Conservation (phyloP, 2,113 vertebrate genomes). For the Pleuronectes platessa region DNA sequence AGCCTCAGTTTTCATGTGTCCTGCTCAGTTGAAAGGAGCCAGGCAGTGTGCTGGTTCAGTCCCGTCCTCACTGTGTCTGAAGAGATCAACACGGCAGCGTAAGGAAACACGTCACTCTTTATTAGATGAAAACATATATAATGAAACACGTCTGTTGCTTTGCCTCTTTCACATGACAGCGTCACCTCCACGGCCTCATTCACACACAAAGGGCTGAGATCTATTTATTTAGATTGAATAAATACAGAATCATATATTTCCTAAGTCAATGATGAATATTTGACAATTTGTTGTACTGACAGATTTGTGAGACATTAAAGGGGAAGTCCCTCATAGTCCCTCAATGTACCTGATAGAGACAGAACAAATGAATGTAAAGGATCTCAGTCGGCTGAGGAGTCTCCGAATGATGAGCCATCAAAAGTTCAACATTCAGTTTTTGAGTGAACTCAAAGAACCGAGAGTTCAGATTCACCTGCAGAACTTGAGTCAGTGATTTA, state of each 20-base stretch:
- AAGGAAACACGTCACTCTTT: conserved; percentile 68
- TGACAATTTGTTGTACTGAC: no score
- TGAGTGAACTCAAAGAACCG: no score
- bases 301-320: no score
- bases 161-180: conserved; percentile 6
- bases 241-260: no score
- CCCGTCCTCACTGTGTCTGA: background rate
- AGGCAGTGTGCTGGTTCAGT: no score
- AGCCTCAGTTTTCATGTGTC: background rate
- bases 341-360: no score
- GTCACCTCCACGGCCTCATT: conserved; percentile 12
- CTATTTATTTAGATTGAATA: background rate
- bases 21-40: background rate
- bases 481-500: background rate
- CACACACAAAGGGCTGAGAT: background rate
- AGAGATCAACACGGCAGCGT: background rate
- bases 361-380: no score
- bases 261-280: no score
- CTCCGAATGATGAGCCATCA: no score
- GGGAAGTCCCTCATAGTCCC: no score
- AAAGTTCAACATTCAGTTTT: no score
- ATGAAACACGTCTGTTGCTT: conserved; percentile 54
- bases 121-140: conserved; percentile 80
- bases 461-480: background rate
- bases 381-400: no score